phyloP scores from a whole-genome alignment of 2,797 vertebrate species.

The Coregonus sp. region DNA sequence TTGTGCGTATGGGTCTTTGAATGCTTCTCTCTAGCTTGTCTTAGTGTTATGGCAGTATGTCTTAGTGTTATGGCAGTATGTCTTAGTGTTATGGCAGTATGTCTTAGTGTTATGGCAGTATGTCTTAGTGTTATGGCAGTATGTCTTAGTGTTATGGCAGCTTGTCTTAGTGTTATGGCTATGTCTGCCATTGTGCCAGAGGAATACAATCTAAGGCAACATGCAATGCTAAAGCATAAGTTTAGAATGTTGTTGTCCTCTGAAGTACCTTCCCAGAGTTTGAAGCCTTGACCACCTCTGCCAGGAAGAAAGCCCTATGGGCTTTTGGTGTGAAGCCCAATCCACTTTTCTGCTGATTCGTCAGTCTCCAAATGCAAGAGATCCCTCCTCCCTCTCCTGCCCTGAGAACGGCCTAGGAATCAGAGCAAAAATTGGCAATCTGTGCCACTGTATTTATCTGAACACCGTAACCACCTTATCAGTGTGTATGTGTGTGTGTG shows the following conservation, averaged over 20 bases:
- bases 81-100: no score
- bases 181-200: not conserved
- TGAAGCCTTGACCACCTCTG: constrained; percentile 1
- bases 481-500: not conserved
- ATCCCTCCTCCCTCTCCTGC: not conserved
- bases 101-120: no score
- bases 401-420: not conserved
- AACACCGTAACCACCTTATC: not conserved
- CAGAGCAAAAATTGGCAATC: not conserved
- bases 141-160: no score
- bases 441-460: not conserved
- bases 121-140: no score
- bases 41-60: no score
- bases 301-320: constrained; percentile 11
- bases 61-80: no score
- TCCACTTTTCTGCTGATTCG: constrained; percentile 24
- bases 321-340: constrained; percentile 15
- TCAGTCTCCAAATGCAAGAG: constrained; percentile 1
- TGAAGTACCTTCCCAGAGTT: constrained; percentile 6
- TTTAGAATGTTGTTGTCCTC: constrained; percentile 14
- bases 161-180: no score
- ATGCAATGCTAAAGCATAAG: not conserved
- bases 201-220: not conserved
- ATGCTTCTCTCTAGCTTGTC: not conserved
- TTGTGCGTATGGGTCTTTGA: not conserved